These are phyloP conservation scores for Zapus hudsonius DNA, from an alignment of 2,113 vertebrate species.

Conservation along the genomic window DNA sequence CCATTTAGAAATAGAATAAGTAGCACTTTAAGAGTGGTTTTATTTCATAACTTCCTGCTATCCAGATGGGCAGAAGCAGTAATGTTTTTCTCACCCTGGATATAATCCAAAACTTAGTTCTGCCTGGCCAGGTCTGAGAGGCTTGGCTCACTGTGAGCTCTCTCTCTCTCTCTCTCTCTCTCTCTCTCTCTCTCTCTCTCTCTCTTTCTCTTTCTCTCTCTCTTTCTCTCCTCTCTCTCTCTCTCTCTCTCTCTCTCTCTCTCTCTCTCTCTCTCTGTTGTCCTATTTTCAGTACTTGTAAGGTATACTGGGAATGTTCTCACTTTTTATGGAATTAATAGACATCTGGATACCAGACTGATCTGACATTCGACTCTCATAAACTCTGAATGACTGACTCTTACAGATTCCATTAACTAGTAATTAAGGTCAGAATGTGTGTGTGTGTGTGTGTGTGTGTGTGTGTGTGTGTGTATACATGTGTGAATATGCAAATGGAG, in stretches of 20 bases:
- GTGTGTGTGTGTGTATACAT: no score
- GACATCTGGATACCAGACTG: neutral
- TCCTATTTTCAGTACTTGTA: neutral
- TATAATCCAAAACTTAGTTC: neutral
- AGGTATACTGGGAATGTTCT: neutral
- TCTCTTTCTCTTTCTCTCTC: neutral
- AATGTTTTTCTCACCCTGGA: neutral
- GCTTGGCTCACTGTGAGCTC: neutral
- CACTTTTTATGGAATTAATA: neutral
- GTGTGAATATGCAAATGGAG: no score
- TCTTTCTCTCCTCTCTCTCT: neutral
- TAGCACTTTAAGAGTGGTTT: neutral
- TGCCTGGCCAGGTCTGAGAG: accelerated
- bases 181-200: neutral
- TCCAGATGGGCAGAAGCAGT: neutral
- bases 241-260: neutral
- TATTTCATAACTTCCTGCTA: neutral
- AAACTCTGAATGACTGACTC: neutral
- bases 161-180: neutral
- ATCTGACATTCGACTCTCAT: neutral
- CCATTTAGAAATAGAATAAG: neutral
- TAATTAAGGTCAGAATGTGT: neutral
- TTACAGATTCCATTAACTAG: neutral
- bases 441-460: no score
- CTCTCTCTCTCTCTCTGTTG: neutral